Evolutionary conservation across 64 coral and sea anemone species (phyloP).

Genomic region (Pocillopora damicornis): DNA sequence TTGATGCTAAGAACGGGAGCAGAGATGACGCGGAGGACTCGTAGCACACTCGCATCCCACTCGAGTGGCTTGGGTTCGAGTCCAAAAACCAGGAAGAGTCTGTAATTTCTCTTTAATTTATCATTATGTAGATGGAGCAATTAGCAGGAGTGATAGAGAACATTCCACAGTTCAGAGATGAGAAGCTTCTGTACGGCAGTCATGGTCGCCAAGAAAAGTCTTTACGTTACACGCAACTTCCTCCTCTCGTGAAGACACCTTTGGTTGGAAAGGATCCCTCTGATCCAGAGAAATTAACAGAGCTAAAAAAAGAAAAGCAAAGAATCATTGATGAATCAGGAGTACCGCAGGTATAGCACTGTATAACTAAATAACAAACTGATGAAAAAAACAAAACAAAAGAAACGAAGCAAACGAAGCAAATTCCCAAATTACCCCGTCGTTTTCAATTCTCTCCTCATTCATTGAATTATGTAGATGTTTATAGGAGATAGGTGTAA

Average conservation of each 20-base stretch:
- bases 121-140: constrained; percentile 12
- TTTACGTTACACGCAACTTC: constrained; percentile 8
- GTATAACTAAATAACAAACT: background rate
- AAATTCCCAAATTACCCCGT: no score
- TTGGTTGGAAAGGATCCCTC: constrained; percentile 12
- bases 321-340: constrained; percentile 16
- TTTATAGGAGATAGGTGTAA: no score
- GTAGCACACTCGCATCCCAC: no score
- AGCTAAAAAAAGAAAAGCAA: constrained; percentile 17
- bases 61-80: no score
- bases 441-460: no score
- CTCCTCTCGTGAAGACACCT: constrained; percentile 40
- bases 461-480: no score
- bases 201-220: background rate
- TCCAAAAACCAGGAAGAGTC: no score
- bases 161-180: constrained; percentile 24
- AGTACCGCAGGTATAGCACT: constrained; percentile 38
- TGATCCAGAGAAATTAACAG: background rate
- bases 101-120: background rate
- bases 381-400: no score
- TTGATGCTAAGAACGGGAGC: no score
- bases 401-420: no score
- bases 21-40: no score
- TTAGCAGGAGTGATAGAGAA: constrained; percentile 57
- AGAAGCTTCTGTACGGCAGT: constrained; percentile 5